Evolutionary conservation across 2,888 invertebrate species (phyloP).

Genomic region (Dysmachus trigonus): DNA sequence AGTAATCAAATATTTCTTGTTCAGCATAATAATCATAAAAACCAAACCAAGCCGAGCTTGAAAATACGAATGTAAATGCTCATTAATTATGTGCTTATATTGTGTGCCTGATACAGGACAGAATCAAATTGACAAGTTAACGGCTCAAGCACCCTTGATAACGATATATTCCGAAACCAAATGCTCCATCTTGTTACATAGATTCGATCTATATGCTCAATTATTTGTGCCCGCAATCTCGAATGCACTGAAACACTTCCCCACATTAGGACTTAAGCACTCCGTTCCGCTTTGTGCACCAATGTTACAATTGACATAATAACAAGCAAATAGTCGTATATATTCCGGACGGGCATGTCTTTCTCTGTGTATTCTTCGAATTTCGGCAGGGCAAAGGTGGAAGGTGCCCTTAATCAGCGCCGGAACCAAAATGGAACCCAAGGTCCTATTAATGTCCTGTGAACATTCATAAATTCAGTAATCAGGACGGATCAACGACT

Average conservation of each 20-base stretch:
- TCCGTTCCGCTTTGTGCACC: neutral
- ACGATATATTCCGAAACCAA: neutral
- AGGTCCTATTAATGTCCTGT: neutral
- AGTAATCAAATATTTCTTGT: too few species aligned
- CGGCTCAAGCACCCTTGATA: neutral
- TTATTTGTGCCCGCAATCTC: neutral
- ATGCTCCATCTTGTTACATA: neutral
- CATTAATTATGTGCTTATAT: neutral
- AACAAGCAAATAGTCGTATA: neutral
- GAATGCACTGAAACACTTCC: neutral
- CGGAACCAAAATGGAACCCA: neutral
- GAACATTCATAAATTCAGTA: constrained; percentile 33
- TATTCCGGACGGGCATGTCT: neutral
- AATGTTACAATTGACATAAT: neutral
- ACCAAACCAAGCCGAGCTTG: neutral
- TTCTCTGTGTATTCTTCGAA: neutral
- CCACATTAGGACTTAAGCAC: neutral
- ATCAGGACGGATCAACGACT: neutral
- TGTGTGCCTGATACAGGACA: neutral
- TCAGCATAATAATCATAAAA: too few species aligned
- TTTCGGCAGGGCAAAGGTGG: neutral
- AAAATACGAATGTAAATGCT: neutral
- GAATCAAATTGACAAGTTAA: neutral
- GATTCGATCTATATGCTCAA: neutral
- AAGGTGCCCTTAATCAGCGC: neutral